These are phyloP conservation scores for Loris lydekkerianus DNA, from an alignment of 2,797 vertebrate genomes.

Conservation along the genomic window DNA sequence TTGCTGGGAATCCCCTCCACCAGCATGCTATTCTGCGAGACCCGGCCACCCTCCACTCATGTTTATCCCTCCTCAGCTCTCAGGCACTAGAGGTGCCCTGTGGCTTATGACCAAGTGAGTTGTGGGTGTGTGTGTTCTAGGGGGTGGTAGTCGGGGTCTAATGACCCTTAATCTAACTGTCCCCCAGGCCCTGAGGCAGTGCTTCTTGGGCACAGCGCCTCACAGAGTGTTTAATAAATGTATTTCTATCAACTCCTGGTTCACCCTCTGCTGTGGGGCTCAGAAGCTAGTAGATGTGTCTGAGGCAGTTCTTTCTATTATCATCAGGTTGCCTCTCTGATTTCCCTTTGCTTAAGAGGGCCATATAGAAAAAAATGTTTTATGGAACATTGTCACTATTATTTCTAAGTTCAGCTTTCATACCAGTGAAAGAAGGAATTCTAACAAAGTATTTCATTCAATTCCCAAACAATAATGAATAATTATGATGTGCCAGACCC, in stretches of 20 bases:
- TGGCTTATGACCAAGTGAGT: background rate
- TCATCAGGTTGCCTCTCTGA: background rate
- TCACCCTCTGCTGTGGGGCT: background rate
- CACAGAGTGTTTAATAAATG: background rate
- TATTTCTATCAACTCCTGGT: background rate
- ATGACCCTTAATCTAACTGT: background rate
- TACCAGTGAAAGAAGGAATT: background rate
- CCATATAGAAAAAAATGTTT: background rate
- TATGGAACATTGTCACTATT: background rate
- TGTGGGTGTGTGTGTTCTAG: background rate
- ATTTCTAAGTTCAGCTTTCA: conserved; percentile 41
- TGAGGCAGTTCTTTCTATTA: background rate
- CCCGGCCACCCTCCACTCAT: background rate
- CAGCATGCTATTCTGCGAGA: background rate
- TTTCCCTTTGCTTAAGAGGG: background rate
- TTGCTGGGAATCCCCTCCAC: background rate
- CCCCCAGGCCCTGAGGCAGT: background rate
- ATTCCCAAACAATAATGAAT: background rate
- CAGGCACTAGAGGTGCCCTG: background rate
- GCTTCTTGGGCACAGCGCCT: background rate
- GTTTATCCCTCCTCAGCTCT: background rate
- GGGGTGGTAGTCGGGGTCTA: background rate
- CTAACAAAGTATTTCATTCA: background rate
- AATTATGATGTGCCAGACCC: background rate
- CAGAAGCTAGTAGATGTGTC: background rate